Evolutionary conservation across 2,113 vertebrate species (phyloP).

Genomic region (Sus scrofa): DNA sequence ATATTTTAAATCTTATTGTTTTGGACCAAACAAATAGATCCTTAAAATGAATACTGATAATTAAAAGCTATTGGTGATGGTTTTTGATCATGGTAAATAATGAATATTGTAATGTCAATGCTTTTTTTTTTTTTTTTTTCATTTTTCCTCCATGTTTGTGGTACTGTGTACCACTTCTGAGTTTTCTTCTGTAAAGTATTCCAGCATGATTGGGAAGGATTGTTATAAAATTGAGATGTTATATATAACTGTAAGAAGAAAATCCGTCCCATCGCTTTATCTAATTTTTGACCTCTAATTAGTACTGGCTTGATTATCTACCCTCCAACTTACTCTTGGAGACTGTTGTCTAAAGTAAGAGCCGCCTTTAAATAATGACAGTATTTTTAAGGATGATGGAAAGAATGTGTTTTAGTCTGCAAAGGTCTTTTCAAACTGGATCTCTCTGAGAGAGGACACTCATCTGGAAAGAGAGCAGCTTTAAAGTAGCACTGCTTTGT

Average conservation of each 20-base stretch:
- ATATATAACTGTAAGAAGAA: slow-evolving; percentile 10
- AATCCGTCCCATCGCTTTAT: background rate
- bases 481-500: background rate
- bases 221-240: background rate
- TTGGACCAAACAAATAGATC: background rate
- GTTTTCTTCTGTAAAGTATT: background rate
- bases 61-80: background rate
- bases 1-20: slow-evolving; percentile 48
- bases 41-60: background rate
- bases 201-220: background rate
- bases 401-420: background rate
- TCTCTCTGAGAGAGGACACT: background rate
- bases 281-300: slow-evolving; percentile 35
- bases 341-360: background rate
- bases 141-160: background rate
- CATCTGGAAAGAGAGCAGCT: background rate
- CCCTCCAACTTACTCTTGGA: background rate
- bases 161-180: background rate
- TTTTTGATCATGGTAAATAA: slow-evolving; percentile 17
- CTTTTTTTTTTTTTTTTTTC: background rate
- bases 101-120: background rate
- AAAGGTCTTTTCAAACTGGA: background rate
- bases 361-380: background rate
- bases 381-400: background rate
- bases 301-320: background rate